Conservation (phyloP, 2,888 invertebrate species). For the Thelaira solivaga region DNA sequence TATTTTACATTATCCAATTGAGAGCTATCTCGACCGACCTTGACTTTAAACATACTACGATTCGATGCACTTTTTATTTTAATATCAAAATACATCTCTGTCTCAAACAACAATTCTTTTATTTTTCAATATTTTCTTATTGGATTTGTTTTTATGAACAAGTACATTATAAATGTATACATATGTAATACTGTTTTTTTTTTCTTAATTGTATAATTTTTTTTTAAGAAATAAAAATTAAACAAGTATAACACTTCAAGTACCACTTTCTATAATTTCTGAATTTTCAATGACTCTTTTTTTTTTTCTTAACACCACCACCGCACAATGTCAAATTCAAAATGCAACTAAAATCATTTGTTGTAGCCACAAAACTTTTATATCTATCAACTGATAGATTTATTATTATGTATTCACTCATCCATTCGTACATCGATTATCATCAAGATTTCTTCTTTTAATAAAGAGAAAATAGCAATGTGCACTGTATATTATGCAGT, state of each 20-base stretch:
- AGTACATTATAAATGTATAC: too few species aligned
- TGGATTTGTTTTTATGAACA: too few species aligned
- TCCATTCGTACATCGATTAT: neutral
- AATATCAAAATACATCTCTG: constrained; percentile 7
- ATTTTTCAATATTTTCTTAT: neutral
- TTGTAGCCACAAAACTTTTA: constrained; percentile 39
- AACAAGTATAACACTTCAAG: constrained; percentile 4
- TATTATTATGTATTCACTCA: constrained; percentile 2
- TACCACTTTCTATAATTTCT: constrained; percentile 17
- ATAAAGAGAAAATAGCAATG: constrained; percentile 30
- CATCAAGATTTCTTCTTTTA: constrained; percentile 1
- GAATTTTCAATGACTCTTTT: neutral
- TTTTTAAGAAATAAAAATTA: neutral
- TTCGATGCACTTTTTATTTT: constrained; percentile 36
- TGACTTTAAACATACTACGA: constrained; percentile 67
- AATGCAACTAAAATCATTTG: constrained; percentile 45
- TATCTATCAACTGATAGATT: constrained; percentile 21
- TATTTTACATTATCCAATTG: constrained; percentile 30
- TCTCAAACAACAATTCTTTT: neutral
- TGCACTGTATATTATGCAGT: neutral
- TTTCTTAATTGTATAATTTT: neutral
- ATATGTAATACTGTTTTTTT: neutral
- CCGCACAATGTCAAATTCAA: constrained; percentile 43
- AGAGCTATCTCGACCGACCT: constrained; percentile 69
- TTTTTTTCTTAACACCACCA: constrained; percentile 8